These are phyloP conservation scores for Microhierax caerulescens DNA, from an alignment of 2,797 vertebrate species.

Conservation along the genomic window DNA sequence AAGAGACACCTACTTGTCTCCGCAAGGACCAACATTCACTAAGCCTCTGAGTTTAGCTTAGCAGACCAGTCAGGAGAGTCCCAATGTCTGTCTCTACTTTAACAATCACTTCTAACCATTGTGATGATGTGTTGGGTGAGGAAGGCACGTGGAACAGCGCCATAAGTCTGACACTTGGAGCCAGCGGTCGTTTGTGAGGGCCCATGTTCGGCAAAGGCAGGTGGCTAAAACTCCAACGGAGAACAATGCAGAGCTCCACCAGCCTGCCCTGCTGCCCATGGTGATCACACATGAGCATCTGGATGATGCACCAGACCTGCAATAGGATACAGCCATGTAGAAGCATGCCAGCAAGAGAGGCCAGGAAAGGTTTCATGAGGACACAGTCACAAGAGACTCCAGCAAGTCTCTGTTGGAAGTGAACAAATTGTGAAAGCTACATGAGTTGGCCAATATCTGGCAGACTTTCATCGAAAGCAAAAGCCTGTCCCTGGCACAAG, in stretches of 20 bases:
- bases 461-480: conserved; percentile 59
- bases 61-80: not conserved
- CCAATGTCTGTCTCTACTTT: not conserved
- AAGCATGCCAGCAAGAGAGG: not conserved
- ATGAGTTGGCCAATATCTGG: not conserved
- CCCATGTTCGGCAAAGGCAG: not conserved
- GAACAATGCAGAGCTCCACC: not conserved
- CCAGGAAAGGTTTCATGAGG: conserved; percentile 33
- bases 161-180: rapidly evolving
- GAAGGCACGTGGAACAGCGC: not conserved
- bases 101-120: not conserved
- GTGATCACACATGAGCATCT: rapidly evolving
- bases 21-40: not conserved
- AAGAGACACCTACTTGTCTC: not conserved
- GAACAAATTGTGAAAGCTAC: not conserved
- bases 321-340: not conserved
- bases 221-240: not conserved
- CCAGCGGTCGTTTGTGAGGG: rapidly evolving
- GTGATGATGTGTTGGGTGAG: rapidly evolving
- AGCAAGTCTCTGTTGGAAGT: conserved; percentile 6
- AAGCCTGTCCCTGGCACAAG: conserved; percentile 43
- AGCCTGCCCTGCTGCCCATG: rapidly evolving
- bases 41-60: not conserved
- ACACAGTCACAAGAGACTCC: not conserved
- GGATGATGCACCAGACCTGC: not conserved